Conservation (phyloP, 1,140 invertebrate genomes). For the Platyura marginata region DNA sequence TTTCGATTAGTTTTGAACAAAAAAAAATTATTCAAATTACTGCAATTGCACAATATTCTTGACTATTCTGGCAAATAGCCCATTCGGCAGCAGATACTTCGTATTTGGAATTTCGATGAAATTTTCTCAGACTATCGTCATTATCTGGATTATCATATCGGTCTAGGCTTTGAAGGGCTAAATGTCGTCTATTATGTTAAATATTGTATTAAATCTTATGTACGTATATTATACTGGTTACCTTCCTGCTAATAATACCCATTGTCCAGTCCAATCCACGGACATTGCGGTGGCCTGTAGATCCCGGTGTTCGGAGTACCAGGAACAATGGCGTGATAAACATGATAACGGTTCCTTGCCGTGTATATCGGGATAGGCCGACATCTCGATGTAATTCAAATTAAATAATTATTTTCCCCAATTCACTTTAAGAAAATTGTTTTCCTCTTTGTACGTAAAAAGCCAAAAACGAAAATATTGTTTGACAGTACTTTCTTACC, state of each 20-base stretch:
- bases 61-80: constrained; percentile 62
- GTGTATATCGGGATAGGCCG: background rate
- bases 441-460: too few relatives aligned
- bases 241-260: constrained; percentile 66
- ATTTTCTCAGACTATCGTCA: constrained; percentile 52
- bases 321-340: background rate
- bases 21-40: too few relatives aligned
- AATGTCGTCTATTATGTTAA: constrained; percentile 21
- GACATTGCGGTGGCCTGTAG: constrained; percentile 82
- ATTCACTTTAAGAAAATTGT: too few relatives aligned
- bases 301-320: constrained; percentile 23
- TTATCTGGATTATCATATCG: constrained; percentile 32
- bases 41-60: constrained; percentile 73
- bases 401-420: too few relatives aligned
- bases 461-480: too few relatives aligned
- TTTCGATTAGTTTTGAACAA: constrained; percentile 3
- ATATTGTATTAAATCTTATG: background rate
- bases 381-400: too few relatives aligned
- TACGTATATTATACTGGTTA: constrained; percentile 23
- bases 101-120: constrained; percentile 79
- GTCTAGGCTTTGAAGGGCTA: constrained; percentile 58
- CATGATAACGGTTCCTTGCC: background rate
- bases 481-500: too few relatives aligned
- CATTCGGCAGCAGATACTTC: constrained; percentile 83
- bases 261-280: constrained; percentile 65